Percentiles rank a stretch among this genome's conserved stretches.
phyloP scores from a whole-genome alignment of 1,140 invertebrate species.

The Cotesia typhae region DNA sequence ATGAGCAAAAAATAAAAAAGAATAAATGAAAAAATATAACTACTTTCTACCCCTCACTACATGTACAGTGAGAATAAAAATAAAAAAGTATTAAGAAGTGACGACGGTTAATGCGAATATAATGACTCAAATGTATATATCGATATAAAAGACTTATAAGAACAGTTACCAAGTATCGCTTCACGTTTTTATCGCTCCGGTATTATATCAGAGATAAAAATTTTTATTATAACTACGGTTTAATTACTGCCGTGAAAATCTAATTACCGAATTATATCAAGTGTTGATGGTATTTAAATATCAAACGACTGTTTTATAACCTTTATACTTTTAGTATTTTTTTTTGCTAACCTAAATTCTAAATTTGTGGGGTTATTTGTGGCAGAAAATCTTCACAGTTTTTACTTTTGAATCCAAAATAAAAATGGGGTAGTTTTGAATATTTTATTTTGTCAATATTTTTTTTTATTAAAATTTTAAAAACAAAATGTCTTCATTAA shows the following conservation, averaged over 20 bases:
- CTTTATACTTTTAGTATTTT: not conserved
- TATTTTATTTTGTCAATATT: too few species aligned
- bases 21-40: not conserved
- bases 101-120: conserved; percentile 16
- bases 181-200: not conserved
- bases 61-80: not conserved
- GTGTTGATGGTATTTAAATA: not conserved
- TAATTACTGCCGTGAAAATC: too few species aligned
- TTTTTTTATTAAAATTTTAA: too few species aligned
- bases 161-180: not conserved
- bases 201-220: too few species aligned
- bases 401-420: too few species aligned
- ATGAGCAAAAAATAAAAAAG: too few species aligned
- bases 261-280: not conserved
- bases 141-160: conserved; percentile 13
- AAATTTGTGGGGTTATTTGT: too few species aligned
- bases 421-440: too few species aligned
- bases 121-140: conserved; percentile 14
- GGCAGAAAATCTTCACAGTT: too few species aligned
- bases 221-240: too few species aligned
- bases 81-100: conserved; percentile 7
- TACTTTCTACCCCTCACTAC: too few species aligned
- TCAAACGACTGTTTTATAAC: not conserved
- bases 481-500: conserved; percentile 45
- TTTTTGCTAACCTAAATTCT: too few species aligned